Percentiles rank a stretch among this genome's conserved stretches.
phyloP scores from a whole-genome alignment of 2,113 vertebrate species.

The Psophia crepitans region DNA sequence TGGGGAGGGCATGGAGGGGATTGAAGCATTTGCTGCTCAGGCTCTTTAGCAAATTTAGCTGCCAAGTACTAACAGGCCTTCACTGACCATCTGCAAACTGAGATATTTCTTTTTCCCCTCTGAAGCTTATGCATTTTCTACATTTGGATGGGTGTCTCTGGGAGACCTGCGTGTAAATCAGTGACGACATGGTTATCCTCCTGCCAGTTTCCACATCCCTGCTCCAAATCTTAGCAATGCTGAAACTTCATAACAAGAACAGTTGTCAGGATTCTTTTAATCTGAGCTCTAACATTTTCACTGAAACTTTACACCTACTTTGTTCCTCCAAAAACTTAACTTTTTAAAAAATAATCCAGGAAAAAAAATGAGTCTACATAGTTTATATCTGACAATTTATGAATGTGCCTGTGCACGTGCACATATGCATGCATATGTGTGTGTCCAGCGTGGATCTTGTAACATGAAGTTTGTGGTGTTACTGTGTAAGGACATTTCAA shows the following conservation, averaged over 20 bases:
- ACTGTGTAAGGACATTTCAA: neutral
- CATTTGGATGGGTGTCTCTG: neutral
- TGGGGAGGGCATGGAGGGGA: neutral
- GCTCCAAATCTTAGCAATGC: neutral
- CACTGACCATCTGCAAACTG: neutral
- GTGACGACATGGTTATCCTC: neutral
- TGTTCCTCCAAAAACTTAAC: neutral
- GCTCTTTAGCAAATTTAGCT: neutral
- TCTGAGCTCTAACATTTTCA: neutral
- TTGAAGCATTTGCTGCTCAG: neutral
- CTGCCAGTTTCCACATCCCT: neutral
- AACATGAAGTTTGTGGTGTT: neutral
- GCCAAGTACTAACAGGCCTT: neutral
- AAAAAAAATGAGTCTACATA: neutral
- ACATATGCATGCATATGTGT: rapidly evolving
- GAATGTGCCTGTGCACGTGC: rapidly evolving
- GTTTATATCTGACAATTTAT: neutral
- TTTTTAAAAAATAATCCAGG: neutral
- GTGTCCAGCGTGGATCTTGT: neutral
- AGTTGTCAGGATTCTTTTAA: neutral
- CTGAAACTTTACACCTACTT: neutral
- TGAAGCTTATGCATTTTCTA: neutral
- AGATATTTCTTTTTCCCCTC: neutral
- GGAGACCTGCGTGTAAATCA: neutral
- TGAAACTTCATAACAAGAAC: neutral